These are phyloP conservation scores for Drosophila bunnanda DNA, from an alignment of 2,888 invertebrate genomes.

Conservation along the genomic window DNA sequence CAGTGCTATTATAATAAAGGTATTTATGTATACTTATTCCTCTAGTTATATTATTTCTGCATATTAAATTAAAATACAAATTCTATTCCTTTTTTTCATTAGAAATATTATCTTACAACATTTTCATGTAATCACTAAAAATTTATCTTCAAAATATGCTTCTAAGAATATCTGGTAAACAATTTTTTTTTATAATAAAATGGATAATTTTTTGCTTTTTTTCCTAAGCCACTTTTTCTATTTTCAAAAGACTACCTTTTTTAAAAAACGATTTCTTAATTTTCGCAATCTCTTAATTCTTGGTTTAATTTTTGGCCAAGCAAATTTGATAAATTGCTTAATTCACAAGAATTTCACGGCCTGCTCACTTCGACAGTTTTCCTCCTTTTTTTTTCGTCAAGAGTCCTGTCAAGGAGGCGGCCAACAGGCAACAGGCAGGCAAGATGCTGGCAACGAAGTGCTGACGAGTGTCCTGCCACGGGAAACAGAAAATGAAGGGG, in stretches of 20 bases:
- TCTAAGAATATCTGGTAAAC: too few relatives aligned
- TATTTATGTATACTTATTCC: too few relatives aligned
- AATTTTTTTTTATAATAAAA: too few relatives aligned
- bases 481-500: slow-evolving; percentile 1
- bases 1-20: too few relatives aligned
- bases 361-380: slow-evolving; percentile 10
- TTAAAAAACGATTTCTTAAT: background rate
- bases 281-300: background rate
- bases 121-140: too few relatives aligned
- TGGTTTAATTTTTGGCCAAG: background rate
- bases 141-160: too few relatives aligned
- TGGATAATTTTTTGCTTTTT: too few relatives aligned
- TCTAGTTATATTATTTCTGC: too few relatives aligned
- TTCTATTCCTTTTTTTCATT: too few relatives aligned
- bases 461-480: slow-evolving; percentile 28
- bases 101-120: too few relatives aligned
- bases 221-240: background rate
- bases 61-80: too few relatives aligned
- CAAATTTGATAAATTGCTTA: slow-evolving; percentile 1
- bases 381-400: background rate
- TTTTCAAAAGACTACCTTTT: background rate
- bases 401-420: slow-evolving; percentile 23
- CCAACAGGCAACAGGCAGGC: slow-evolving; percentile 32
- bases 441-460: slow-evolving; percentile 28
- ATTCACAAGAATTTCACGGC: background rate